phyloP scores from a whole-genome alignment of 2,113 vertebrate genomes.

The Clarias magur region DNA sequence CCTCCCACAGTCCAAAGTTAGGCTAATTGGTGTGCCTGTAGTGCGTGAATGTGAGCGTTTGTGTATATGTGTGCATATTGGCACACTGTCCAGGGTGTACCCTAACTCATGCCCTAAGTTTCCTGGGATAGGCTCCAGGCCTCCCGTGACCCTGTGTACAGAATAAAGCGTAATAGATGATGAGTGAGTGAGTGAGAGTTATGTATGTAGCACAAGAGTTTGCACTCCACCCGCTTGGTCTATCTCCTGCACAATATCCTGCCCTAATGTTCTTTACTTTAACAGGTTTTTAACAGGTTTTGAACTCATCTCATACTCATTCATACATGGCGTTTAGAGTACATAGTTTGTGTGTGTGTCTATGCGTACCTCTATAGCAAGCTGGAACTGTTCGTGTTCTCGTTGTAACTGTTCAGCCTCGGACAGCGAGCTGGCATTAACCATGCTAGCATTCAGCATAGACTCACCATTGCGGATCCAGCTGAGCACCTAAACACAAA shows the following conservation, averaged over 20 bases:
- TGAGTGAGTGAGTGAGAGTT: background rate
- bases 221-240: constrained; percentile 12
- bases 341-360: background rate
- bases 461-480: constrained; percentile 98
- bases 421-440: constrained; percentile 94
- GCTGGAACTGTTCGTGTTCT: constrained; percentile 97
- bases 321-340: background rate
- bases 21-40: too few species aligned
- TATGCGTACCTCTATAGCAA: constrained; percentile 85
- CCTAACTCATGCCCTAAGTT: too few species aligned
- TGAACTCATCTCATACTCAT: constrained; percentile 27
- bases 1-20: too few species aligned
- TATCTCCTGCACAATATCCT: constrained; percentile 8
- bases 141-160: too few species aligned
- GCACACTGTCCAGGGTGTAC: too few species aligned
- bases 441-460: constrained; percentile 95
- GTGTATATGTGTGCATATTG: too few species aligned
- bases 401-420: constrained; percentile 97
- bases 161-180: too few species aligned
- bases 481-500: constrained; percentile 83
- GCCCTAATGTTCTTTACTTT: constrained; percentile 6
- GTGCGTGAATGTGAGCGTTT: too few species aligned
- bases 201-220: constrained; percentile 21
- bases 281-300: constrained; percentile 24
- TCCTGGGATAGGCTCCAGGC: too few species aligned